These are phyloP conservation scores for Lasioglossum malachurum DNA, from an alignment of 2,888 invertebrate species.

Conservation along the genomic window DNA sequence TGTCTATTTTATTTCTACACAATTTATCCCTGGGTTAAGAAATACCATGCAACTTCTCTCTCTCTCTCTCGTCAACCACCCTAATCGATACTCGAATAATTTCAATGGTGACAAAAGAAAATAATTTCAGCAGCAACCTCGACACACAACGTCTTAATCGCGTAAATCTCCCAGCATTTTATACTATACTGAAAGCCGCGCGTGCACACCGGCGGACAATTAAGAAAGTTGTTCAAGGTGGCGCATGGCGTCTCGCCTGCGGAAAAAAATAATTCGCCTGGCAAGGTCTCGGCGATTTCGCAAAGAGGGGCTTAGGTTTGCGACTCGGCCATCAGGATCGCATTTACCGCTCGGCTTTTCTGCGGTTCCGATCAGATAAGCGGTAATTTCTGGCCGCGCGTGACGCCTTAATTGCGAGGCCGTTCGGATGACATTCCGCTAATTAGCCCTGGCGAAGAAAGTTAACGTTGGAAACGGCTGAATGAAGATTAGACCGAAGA, in stretches of 20 bases:
- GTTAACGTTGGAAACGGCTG: not conserved
- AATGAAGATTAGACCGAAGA: not conserved
- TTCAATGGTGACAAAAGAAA: not conserved
- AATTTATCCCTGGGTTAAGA: no score
- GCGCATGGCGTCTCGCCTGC: not conserved
- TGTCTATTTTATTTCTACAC: no score
- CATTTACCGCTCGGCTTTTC: conserved; percentile 18
- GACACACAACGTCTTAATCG: not conserved
- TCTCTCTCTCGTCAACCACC: fast-evolving
- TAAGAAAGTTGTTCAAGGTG: conserved; percentile 29
- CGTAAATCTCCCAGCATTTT: not conserved
- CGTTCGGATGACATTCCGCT: conserved; percentile 33
- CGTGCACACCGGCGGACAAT: conserved; percentile 13
- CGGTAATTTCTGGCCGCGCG: not conserved
- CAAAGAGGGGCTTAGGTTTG: not conserved
- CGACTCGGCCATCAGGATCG: conserved; percentile 23
- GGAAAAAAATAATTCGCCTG: not conserved
- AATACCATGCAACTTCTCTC: not conserved
- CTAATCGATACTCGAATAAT: not conserved
- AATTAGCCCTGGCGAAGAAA: conserved; percentile 16
- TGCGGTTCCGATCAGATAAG: conserved; percentile 28
- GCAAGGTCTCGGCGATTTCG: conserved; percentile 20
- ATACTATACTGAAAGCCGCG: not conserved
- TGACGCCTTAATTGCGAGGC: conserved; percentile 28
- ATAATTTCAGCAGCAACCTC: not conserved